Evolutionary conservation across 2,113 vertebrate genomes (phyloP).

Genomic region (Pterocles orientalis): DNA sequence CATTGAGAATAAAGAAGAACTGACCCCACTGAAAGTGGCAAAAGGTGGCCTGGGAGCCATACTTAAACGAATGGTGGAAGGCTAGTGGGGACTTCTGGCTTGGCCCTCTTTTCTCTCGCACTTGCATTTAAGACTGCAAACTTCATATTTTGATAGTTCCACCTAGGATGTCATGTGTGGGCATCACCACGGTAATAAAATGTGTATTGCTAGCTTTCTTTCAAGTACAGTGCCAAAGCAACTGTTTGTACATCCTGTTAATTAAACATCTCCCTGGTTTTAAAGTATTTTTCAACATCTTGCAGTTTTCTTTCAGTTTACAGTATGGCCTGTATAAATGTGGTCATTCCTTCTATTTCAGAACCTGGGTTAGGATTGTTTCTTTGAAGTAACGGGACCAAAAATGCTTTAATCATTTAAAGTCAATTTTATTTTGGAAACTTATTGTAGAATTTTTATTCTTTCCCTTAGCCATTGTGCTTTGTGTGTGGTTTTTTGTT

Average conservation of each 20-base stretch:
- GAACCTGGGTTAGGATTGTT: not conserved
- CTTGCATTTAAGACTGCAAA: not conserved
- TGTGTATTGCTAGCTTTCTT: not conserved
- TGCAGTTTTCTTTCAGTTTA: not conserved
- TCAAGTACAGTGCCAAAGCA: conserved; percentile 17
- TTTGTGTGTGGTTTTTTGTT: not conserved
- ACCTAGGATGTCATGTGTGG: not conserved
- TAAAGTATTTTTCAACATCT: not conserved
- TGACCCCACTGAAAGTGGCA: conserved; percentile 91
- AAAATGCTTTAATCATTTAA: not conserved
- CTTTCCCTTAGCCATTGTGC: not conserved
- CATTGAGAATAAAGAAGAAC: conserved; percentile 96
- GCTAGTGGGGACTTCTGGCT: conserved; percentile 57
- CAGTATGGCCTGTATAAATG: not conserved
- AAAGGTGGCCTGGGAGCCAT: conserved; percentile 84
- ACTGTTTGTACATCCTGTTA: not conserved
- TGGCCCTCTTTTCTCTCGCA: not conserved
- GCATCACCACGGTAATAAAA: not conserved
- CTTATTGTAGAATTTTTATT: not conserved
- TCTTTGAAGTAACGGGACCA: conserved; percentile 13
- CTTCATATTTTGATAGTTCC: not conserved
- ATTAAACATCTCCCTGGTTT: not conserved
- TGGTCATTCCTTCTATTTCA: not conserved
- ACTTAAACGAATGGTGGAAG: conserved; percentile 88
- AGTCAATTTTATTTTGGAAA: not conserved